These are phyloP conservation scores for Serilophus lunatus DNA, from an alignment of 2,113 vertebrate genomes.

Conservation along the genomic window DNA sequence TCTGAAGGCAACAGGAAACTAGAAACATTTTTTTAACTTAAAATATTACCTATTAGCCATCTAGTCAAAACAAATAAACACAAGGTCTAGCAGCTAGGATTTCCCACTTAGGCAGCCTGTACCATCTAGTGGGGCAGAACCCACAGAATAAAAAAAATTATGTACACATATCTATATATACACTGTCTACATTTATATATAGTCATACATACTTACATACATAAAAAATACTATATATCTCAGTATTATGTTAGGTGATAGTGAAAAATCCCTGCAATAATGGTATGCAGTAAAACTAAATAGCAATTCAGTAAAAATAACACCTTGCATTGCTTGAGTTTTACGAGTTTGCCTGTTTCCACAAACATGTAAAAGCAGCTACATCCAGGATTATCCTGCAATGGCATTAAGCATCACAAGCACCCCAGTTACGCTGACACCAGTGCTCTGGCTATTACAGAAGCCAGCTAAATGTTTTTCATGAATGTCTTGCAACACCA, in stretches of 20 bases:
- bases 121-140: background rate
- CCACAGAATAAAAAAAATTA: background rate
- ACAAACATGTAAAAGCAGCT: background rate
- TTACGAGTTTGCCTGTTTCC: background rate
- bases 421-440: background rate
- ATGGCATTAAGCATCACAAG: background rate
- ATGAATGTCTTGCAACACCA: background rate
- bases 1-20: background rate
- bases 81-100: background rate
- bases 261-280: background rate
- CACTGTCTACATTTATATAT: background rate
- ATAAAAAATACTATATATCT: background rate
- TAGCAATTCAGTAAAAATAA: background rate
- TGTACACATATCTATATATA: background rate
- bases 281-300: background rate
- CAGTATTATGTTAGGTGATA: background rate
- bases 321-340: background rate
- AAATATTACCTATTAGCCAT: background rate
- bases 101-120: background rate
- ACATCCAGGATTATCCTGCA: background rate
- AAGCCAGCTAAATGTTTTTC: background rate
- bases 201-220: background rate
- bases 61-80: background rate
- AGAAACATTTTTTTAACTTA: background rate
- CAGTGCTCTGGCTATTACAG: background rate